These are phyloP conservation scores for Pampus argenteus DNA, from an alignment of 2,797 vertebrate genomes.

Conservation along the genomic window DNA sequence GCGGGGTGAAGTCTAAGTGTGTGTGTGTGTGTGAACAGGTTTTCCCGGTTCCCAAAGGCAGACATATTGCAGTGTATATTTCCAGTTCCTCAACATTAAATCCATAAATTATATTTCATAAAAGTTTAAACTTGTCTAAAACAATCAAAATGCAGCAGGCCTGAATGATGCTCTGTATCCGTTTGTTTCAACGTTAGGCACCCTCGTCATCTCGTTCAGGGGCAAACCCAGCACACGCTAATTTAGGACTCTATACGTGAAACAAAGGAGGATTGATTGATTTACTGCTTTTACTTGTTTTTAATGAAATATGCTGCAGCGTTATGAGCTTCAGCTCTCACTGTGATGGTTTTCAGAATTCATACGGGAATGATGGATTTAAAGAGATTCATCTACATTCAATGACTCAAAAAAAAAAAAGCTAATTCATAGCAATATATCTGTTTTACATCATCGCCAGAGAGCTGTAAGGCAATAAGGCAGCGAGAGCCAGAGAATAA, in stretches of 20 bases:
- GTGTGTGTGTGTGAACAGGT: not conserved
- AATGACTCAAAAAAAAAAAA: constrained; percentile 45
- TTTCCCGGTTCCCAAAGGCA: not conserved
- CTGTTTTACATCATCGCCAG: constrained; percentile 35
- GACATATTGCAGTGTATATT: not conserved
- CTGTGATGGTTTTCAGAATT: constrained; percentile 3
- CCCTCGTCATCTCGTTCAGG: no score
- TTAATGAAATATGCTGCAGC: constrained; percentile 12
- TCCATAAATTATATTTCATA: no score
- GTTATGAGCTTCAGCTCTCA: constrained; percentile 9
- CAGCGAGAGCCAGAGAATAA: constrained; percentile 19
- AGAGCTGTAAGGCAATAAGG: constrained; percentile 18
- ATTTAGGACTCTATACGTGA: not conserved
- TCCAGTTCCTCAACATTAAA: no score
- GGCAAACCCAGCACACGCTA: no score
- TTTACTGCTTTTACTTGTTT: constrained; percentile 2
- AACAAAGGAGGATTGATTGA: constrained; percentile 23
- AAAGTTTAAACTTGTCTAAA: no score
- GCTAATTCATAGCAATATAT: constrained; percentile 24
- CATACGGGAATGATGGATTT: constrained; percentile 12
- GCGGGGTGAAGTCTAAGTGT: not conserved
- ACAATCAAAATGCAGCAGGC: no score
- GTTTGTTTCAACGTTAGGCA: no score
- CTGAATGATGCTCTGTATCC: no score
- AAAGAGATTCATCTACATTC: constrained; percentile 34